Evolutionary conservation across 2,888 invertebrate genomes (phyloP).

Genomic region (Petrophora chlorosata): DNA sequence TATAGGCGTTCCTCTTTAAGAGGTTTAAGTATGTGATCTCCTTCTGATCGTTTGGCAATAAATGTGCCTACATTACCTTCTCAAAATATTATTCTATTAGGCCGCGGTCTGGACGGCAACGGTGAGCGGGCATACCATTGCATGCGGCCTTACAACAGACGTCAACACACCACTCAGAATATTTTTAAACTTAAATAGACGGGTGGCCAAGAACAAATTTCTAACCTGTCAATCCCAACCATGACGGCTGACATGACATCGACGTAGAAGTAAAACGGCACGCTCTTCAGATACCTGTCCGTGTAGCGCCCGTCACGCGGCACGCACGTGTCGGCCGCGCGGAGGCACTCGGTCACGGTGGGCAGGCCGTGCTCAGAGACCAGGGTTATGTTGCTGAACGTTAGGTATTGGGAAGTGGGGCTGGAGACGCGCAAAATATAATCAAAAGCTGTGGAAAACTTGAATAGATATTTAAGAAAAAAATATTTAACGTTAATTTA

Average conservation of each 20-base stretch:
- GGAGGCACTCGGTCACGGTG: slow-evolving; percentile 62
- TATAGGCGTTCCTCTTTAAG: no score
- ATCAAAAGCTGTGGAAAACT: neutral
- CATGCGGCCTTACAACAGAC: no score
- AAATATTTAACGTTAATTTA: no score
- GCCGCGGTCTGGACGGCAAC: no score
- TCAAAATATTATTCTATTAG: no score
- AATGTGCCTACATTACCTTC: no score
- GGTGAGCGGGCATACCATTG: no score
- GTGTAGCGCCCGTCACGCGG: slow-evolving; percentile 81
- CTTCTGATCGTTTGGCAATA: no score
- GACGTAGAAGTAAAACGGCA: slow-evolving; percentile 85
- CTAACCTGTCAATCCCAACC: slow-evolving; percentile 82
- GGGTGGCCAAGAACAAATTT: neutral
- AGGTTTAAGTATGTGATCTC: no score
- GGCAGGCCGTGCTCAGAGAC: slow-evolving; percentile 87
- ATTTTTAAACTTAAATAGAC: no score
- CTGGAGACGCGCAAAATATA: slow-evolving; percentile 45
- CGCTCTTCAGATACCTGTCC: slow-evolving; percentile 80
- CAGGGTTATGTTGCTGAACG: slow-evolving; percentile 88
- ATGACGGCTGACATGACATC: slow-evolving; percentile 86
- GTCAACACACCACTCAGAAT: no score
- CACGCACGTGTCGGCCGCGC: slow-evolving; percentile 74
- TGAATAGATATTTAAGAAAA: no score
- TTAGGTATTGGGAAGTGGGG: slow-evolving; percentile 72